Evolutionary conservation across 2,888 invertebrate species (phyloP).

Genomic region (Catocala sponsa): DNA sequence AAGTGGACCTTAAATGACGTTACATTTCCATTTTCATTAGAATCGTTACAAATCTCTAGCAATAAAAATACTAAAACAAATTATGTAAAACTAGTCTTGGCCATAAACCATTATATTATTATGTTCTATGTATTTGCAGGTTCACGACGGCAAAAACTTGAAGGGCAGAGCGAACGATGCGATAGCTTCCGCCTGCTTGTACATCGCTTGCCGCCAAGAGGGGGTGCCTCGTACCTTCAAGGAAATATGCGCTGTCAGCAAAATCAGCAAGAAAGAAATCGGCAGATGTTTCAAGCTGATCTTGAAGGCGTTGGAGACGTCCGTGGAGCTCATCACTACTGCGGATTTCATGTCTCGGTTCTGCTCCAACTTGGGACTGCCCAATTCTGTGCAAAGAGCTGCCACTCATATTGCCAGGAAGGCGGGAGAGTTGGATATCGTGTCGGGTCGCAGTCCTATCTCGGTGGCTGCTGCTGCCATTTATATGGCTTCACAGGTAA

Average conservation of each 20-base stretch:
- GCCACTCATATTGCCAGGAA: constrained; percentile 99
- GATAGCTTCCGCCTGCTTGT: constrained; percentile 99
- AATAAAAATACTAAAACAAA: too few relatives aligned
- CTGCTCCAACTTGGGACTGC: constrained; percentile 97
- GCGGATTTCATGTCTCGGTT: constrained; percentile 99
- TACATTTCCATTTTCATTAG: too few relatives aligned
- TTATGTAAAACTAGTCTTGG: too few relatives aligned
- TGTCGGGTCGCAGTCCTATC: constrained; percentile 99
- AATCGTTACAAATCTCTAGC: too few relatives aligned
- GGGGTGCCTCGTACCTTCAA: constrained; percentile 99
- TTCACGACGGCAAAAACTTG: constrained; percentile 98
- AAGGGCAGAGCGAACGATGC: constrained; percentile 99
- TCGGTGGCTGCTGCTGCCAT: constrained; percentile 99
- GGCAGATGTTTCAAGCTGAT: constrained; percentile 99
- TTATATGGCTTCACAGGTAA: constrained; percentile 99
- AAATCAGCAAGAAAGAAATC: constrained; percentile 99
- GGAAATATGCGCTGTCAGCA: constrained; percentile 99
- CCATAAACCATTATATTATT: too few relatives aligned
- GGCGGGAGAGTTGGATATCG: constrained; percentile 98
- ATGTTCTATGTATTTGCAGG: constrained; percentile 73
- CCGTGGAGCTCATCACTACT: constrained; percentile 98
- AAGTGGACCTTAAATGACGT: too few relatives aligned
- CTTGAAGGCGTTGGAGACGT: constrained; percentile 98
- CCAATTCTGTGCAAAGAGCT: constrained; percentile 96
- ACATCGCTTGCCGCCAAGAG: constrained; percentile 99